Base-by-base conservation (phyloP, 2,888 invertebrate genomes). In the Drosophila mimetica region DNA sequence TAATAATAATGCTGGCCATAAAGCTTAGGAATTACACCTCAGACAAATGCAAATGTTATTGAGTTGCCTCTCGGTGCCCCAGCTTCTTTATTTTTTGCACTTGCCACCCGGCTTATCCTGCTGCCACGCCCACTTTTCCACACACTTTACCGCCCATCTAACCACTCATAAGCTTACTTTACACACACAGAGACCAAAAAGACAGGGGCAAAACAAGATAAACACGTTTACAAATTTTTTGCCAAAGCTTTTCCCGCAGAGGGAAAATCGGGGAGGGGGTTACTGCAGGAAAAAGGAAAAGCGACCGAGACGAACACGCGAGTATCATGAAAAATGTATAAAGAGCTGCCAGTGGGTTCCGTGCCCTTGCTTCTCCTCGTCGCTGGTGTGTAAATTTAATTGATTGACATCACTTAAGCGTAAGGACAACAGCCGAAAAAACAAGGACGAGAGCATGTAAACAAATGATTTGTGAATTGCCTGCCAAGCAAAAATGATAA, bases 391-490 rank as follows among this genome's bases (percentile, higher is more conserved):
- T 69, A 69, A 69, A 60, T 70, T 70, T 69, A 70, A 70, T 70
- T 70, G 69, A 69, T 70, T 70, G 69, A 67, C 67, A 70, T 69
- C 69, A 53, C 67, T 69, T 59, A 39, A 48, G 48, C 67, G 69
- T 47, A 42, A 67, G 58, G 52, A 25, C 59, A 32, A 32, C 36
- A 44, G 41, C n/a, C 18, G 25, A 16, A 22, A 22, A 34, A 50
- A 55, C 54, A 25, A 50, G 34, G 54, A 16, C n/a, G 22, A 25
- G 34, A n/a, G 50, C 34, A 54, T 34, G 72, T 53, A 75, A 73
- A 73, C 73, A 78, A 78, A 77, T 69, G 69, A 64, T 64, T 77
- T 77, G 73, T 53, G 75, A 77, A 80, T 70, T 75, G 59, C 39
- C 54, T 51, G 52, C 32, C 55, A 42, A 48, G 60, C 32, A 22